These are phyloP conservation scores for Nyctibius grandis DNA, from an alignment of 2,797 vertebrate species.

Conservation along the genomic window DNA sequence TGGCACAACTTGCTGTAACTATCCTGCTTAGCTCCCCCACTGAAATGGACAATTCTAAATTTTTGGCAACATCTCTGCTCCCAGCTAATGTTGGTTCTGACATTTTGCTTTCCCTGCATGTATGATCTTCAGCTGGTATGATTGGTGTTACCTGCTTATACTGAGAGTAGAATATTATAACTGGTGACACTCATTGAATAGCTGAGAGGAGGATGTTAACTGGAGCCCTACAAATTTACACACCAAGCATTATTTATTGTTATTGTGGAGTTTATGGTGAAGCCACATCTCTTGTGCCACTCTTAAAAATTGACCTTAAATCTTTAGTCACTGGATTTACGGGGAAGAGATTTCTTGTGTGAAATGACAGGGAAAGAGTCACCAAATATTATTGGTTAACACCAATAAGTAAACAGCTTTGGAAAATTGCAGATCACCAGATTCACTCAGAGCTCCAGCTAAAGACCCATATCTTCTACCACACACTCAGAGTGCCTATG, in stretches of 20 bases:
- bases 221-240: not conserved
- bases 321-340: not conserved
- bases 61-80: not conserved
- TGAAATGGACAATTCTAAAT: not conserved
- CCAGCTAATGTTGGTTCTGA: not conserved
- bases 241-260: not conserved
- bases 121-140: not conserved
- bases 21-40: not conserved
- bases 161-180: not conserved
- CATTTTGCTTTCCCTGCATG: not conserved
- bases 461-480: not conserved
- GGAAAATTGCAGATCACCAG: not conserved
- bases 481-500: not conserved
- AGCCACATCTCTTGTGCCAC: not conserved
- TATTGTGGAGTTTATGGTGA: not conserved
- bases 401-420: not conserved
- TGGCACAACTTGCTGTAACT: not conserved
- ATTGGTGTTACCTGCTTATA: not conserved
- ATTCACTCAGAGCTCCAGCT: not conserved
- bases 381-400: not conserved
- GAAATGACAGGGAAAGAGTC: not conserved
- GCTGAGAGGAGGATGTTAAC: not conserved
- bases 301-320: not conserved
- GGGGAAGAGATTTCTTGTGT: not conserved
- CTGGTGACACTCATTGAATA: not conserved